Evolutionary conservation across 2,888 invertebrate genomes (phyloP).

Genomic region (Drosophila parthenogenetica): DNA sequence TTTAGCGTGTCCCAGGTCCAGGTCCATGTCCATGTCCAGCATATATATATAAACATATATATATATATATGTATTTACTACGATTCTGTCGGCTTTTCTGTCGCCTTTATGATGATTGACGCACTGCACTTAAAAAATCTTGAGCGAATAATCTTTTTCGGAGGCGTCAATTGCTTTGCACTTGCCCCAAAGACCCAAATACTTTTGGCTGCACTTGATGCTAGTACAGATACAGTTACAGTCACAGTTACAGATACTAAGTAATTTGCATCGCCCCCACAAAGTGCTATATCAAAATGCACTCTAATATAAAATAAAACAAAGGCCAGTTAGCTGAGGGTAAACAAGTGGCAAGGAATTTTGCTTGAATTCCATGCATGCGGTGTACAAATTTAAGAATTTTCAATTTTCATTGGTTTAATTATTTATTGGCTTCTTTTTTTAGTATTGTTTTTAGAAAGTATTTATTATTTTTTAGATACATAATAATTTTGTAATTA

Average conservation of each 20-base stretch:
- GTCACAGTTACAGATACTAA: neutral
- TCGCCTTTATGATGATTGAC: constrained; percentile 70
- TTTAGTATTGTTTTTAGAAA: too few relatives aligned
- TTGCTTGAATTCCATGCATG: too few relatives aligned
- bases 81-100: neutral
- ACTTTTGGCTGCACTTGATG: constrained; percentile 44
- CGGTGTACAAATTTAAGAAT: too few relatives aligned
- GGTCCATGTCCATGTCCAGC: neutral
- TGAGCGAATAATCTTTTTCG: constrained; percentile 58
- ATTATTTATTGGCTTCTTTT: too few relatives aligned
- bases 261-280: neutral
- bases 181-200: constrained; percentile 84
- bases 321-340: too few relatives aligned
- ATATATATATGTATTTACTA: neutral
- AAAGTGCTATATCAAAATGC: neutral
- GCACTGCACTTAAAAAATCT: constrained; percentile 62
- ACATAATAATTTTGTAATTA: too few relatives aligned
- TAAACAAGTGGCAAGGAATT: too few relatives aligned
- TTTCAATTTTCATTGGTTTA: too few relatives aligned
- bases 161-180: constrained; percentile 83
- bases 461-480: too few relatives aligned
- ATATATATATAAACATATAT: neutral
- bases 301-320: neutral
- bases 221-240: constrained; percentile 1
- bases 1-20: constrained; percentile 30